Evolutionary conservation across 2,888 invertebrate species (phyloP).

Genomic region (Pandemis cinnamomeana): DNA sequence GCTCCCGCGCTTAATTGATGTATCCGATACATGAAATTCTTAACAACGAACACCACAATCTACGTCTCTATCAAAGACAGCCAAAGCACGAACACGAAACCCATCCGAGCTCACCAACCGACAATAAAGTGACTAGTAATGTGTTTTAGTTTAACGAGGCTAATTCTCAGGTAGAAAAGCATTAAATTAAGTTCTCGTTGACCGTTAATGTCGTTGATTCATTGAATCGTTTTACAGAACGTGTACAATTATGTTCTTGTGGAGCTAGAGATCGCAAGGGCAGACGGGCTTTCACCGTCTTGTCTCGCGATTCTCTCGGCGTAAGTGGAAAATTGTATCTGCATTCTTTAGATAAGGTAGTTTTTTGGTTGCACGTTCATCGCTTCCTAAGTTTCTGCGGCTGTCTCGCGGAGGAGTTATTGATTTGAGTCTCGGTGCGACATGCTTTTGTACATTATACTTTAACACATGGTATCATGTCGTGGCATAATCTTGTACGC

Average conservation of each 20-base stretch:
- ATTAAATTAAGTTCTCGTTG: slow-evolving; percentile 52
- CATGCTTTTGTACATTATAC: slow-evolving; percentile 57
- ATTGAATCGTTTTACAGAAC: slow-evolving; percentile 71
- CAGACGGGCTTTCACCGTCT: slow-evolving; percentile 79
- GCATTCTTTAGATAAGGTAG: slow-evolving; percentile 60
- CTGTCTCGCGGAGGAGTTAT: slow-evolving; percentile 66
- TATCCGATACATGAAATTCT: slow-evolving; percentile 56
- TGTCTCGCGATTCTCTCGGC: slow-evolving; percentile 57
- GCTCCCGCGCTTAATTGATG: slow-evolving; percentile 58
- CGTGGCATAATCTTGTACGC: slow-evolving; percentile 51
- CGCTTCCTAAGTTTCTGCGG: slow-evolving; percentile 68
- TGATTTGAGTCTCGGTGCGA: slow-evolving; percentile 65
- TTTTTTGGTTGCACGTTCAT: slow-evolving; percentile 56
- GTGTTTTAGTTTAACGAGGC: slow-evolving; percentile 46
- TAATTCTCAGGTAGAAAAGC: slow-evolving; percentile 47
- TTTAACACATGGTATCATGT: slow-evolving; percentile 51
- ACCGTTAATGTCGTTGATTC: slow-evolving; percentile 61
- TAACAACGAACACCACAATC: slow-evolving; percentile 46
- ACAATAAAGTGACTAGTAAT: slow-evolving; percentile 42
- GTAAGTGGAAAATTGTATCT: slow-evolving; percentile 60
- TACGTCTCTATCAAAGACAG: slow-evolving; percentile 39
- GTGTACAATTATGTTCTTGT: slow-evolving; percentile 74
- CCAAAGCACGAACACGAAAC: slow-evolving; percentile 7
- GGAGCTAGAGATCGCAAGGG: slow-evolving; percentile 77
- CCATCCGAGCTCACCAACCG: slow-evolving; percentile 42